phyloP scores from a whole-genome alignment of 37 sponge, comb jelly and placozoan genomes.

The Diacarnus erythraeanus region DNA sequence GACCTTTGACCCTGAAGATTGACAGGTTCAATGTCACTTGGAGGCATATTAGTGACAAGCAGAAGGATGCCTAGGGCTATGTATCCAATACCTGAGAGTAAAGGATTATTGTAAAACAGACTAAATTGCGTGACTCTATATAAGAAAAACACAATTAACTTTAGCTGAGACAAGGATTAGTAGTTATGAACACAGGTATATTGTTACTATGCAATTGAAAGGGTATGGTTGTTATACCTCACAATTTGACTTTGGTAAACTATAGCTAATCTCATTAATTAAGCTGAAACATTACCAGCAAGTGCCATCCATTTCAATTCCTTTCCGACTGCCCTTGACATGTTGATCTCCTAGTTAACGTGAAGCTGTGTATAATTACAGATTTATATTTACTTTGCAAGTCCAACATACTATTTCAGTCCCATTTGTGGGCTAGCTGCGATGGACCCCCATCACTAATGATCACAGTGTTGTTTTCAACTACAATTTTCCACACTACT shows the following conservation, averaged over 20 bases:
- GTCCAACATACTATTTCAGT: background rate
- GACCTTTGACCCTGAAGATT: background rate
- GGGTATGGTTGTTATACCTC: too few species aligned
- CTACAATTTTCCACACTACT: too few species aligned
- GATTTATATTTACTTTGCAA: background rate
- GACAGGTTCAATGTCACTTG: background rate
- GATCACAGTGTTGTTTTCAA: too few species aligned
- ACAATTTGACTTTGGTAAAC: too few species aligned
- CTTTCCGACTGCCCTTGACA: background rate
- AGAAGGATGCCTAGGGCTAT: conserved; percentile 13
- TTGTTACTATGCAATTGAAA: background rate
- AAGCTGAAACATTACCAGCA: too few species aligned
- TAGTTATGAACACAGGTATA: background rate
- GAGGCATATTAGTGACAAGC: conserved; percentile 6
- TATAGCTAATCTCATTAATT: too few species aligned
- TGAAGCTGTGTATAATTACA: background rate
- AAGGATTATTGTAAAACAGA: too few species aligned
- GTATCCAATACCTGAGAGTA: conserved; percentile 6
- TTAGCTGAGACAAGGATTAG: background rate
- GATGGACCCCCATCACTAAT: too few species aligned
- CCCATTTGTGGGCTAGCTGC: background rate
- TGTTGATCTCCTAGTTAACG: background rate
- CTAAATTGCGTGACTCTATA: too few species aligned
- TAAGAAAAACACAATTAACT: too few species aligned
- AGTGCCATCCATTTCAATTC: conserved; percentile 8